Conservation (phyloP, 2,888 invertebrate genomes). For the Creontiades dilutus region DNA sequence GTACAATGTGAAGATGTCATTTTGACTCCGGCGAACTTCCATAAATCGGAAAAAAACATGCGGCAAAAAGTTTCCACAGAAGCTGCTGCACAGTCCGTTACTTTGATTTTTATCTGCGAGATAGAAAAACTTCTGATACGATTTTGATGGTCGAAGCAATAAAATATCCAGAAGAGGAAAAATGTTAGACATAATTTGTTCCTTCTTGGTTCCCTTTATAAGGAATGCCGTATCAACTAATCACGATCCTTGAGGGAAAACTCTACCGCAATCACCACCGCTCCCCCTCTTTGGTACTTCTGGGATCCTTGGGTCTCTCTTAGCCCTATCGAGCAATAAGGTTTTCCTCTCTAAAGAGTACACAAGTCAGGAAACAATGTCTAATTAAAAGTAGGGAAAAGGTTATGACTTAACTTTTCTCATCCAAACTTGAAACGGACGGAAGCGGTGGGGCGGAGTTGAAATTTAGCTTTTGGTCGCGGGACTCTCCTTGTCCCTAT, state of each 20-base stretch:
- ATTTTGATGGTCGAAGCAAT: conserved; percentile 1
- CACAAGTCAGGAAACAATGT: conserved; percentile 65
- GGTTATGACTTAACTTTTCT: conserved; percentile 70
- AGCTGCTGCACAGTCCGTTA: too few species aligned
- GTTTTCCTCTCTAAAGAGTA: conserved; percentile 45
- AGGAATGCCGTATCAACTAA: conserved; percentile 12
- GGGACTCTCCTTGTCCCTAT: not conserved
- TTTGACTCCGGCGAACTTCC: too few species aligned
- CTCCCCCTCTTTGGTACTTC: not conserved
- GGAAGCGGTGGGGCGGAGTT: conserved; percentile 9
- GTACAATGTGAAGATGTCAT: too few species aligned
- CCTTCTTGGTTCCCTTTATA: not conserved
- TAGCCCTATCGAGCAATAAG: conserved; percentile 13
- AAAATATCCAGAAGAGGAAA: not conserved
- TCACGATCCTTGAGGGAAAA: not conserved
- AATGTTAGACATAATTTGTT: not conserved
- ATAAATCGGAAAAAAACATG: too few species aligned
- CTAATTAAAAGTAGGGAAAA: conserved; percentile 65
- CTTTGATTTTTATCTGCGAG: not conserved
- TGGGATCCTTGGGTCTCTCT: not conserved
- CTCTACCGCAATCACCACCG: not conserved
- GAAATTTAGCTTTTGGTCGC: conserved; percentile 62
- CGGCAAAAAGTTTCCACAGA: too few species aligned
- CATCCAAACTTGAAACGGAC: conserved; percentile 58
- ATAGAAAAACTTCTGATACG: not conserved